Evolutionary conservation across 2,888 invertebrate species (phyloP).

Genomic region (Iselma pallidipennis): DNA sequence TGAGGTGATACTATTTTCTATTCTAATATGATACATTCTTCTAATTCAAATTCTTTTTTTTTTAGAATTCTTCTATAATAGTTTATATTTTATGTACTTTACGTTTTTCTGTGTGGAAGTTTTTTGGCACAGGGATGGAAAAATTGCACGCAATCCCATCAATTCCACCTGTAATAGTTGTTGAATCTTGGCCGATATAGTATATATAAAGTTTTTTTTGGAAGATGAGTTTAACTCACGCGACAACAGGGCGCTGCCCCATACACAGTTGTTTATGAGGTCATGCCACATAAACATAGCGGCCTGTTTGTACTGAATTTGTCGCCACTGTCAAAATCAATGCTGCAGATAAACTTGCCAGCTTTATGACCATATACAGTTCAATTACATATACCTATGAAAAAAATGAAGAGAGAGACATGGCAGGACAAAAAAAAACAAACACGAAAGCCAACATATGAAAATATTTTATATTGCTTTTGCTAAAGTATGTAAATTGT

Average conservation of each 20-base stretch:
- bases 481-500: not conserved
- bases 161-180: constrained; percentile 11
- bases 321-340: constrained; percentile 51
- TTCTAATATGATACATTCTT: constrained; percentile 3
- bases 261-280: constrained; percentile 45
- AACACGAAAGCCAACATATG: not conserved
- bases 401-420: not conserved
- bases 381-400: constrained; percentile 2
- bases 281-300: constrained; percentile 47
- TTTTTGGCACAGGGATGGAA: not conserved
- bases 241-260: constrained; percentile 49
- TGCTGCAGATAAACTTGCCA: constrained; percentile 45
- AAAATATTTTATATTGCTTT: too few species aligned
- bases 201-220: constrained; percentile 9
- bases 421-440: not conserved
- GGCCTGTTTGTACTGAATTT: constrained; percentile 52
- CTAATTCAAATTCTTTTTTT: not conserved
- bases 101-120: not conserved
- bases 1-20: constrained; percentile 19
- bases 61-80: too few species aligned
- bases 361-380: constrained; percentile 38
- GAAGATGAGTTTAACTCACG: constrained; percentile 46
- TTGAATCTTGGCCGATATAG: constrained; percentile 13
- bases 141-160: not conserved
- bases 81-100: too few species aligned